Percentiles rank a stretch among this genome's conserved stretches.
These are phyloP conservation scores for Venturia canescens DNA, from an alignment of 1,140 invertebrate species.

Conservation along the genomic window DNA sequence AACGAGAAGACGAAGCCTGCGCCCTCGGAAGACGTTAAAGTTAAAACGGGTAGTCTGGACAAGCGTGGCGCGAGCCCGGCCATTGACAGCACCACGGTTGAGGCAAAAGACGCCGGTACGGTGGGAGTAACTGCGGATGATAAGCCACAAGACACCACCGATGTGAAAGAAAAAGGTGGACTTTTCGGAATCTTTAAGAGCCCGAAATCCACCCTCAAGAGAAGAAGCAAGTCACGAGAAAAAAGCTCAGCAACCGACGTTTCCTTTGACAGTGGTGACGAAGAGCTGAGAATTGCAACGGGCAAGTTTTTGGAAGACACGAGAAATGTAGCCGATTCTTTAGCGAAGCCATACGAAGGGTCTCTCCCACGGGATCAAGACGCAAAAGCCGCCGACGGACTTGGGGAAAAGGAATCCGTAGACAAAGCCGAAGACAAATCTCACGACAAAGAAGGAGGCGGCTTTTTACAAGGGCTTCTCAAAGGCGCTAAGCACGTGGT, in stretches of 20 bases:
- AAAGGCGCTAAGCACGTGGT: constrained; percentile 59
- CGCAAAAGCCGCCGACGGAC: not conserved
- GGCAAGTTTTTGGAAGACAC: constrained; percentile 64
- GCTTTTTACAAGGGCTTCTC: constrained; percentile 62
- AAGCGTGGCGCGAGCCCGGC: not conserved
- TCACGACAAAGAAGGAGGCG: constrained; percentile 54
- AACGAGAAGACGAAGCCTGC: constrained; percentile 9
- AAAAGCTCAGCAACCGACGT: constrained; percentile 62
- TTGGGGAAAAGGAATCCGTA: not conserved
- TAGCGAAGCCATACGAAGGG: constrained; percentile 17
- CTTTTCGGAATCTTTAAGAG: constrained; percentile 72
- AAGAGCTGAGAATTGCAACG: constrained; percentile 63
- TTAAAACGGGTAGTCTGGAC: not conserved
- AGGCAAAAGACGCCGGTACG: not conserved
- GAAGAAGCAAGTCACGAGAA: constrained; percentile 65
- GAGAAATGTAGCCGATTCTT: constrained; percentile 51
- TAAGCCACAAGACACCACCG: not conserved
- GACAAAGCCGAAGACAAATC: constrained; percentile 30
- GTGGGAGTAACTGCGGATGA: constrained; percentile 34
- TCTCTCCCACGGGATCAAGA: not conserved
- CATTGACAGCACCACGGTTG: not conserved
- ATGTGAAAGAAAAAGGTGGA: constrained; percentile 61
- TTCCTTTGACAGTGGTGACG: constrained; percentile 71
- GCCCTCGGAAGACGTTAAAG: constrained; percentile 20
- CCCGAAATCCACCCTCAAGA: constrained; percentile 66